Evolutionary conservation across 2,113 vertebrate genomes (phyloP).

Genomic region (Mirounga angustirostris): DNA sequence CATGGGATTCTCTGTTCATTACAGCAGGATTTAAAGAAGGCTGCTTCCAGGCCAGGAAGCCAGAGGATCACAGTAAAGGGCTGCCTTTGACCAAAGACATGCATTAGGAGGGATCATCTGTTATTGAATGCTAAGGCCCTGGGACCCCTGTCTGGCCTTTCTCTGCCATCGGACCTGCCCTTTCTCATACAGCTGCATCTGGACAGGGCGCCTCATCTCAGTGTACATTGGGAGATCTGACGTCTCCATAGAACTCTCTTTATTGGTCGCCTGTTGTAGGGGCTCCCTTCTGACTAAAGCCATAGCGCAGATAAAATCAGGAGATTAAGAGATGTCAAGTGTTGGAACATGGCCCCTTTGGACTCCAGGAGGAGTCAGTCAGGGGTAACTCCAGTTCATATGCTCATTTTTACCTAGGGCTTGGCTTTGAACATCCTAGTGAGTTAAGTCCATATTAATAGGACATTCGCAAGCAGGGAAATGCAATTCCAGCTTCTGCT

Average conservation of each 20-base stretch:
- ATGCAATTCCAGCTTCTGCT: background rate
- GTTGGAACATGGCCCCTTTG: background rate
- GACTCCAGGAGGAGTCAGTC: background rate
- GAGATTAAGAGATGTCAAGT: background rate
- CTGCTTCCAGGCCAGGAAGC: background rate
- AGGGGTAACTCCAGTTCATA: background rate
- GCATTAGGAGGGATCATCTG: slow-evolving; percentile 51
- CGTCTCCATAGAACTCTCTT: background rate
- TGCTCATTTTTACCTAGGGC: background rate
- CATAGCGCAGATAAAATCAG: background rate
- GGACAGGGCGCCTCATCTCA: background rate
- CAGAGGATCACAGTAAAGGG: background rate
- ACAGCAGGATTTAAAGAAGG: background rate
- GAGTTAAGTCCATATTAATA: background rate
- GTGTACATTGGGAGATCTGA: background rate
- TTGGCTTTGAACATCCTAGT: background rate
- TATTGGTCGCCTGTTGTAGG: background rate
- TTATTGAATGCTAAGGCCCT: slow-evolving; percentile 56
- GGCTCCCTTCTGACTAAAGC: background rate
- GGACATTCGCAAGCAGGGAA: background rate
- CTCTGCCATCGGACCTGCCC: slow-evolving; percentile 60
- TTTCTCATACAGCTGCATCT: slow-evolving; percentile 62
- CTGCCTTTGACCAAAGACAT: slow-evolving; percentile 65
- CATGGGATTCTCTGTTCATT: background rate
- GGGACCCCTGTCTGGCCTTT: background rate